Base-by-base conservation (phyloP, 2,888 invertebrate species). In the Meteorus cinctellus region DNA sequence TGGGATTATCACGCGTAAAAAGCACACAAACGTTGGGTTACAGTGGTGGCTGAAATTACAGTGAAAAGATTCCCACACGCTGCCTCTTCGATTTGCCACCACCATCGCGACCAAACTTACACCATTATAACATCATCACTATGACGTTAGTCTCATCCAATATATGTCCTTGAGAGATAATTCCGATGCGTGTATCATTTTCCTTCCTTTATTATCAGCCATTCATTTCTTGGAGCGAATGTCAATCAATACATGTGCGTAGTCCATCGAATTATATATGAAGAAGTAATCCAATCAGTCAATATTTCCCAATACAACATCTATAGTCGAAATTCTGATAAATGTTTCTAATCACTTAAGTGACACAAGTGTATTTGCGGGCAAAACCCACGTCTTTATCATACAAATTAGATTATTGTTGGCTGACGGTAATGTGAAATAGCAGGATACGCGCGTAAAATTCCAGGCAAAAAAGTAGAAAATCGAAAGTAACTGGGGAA, bases 21-120 rank as follows among this genome's bases (percentile, higher is more conserved):
- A 29, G 16, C 41, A 34, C 51, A 29, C 31, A 19, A 10, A 19
- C 19, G 19, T 19, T 55, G 19, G 1, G n/a, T 19, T 8, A 19
- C 19, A n/a, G 55, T 55, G 19, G 19, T 19, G 55, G 19, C 8
- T 55, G 27, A 16, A 67, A 19, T 16, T 41, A 67, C 12, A 24
- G 70, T 24, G 59, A 60, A 36, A 36, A 19, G 14, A 70, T 59
- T 62, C 62, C 62, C 63, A 62, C 31, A 59, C 41, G 60, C 45
- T 24, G 48, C 51, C 27, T 27, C 51, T 60, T 48, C 72, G 29
- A 48, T 48, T 72, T 59, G 36, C 63, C 65, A 65, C 65, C 65
- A 65, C 41, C 34, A 31, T 19, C 55, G 55, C 55, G 55, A 8
- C 19, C 5, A 24, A 19, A n/a, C 19, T n/a, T 55, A 55, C 55